Evolutionary conservation across 2,888 invertebrate genomes (phyloP).

Genomic region (Protonemura montana): DNA sequence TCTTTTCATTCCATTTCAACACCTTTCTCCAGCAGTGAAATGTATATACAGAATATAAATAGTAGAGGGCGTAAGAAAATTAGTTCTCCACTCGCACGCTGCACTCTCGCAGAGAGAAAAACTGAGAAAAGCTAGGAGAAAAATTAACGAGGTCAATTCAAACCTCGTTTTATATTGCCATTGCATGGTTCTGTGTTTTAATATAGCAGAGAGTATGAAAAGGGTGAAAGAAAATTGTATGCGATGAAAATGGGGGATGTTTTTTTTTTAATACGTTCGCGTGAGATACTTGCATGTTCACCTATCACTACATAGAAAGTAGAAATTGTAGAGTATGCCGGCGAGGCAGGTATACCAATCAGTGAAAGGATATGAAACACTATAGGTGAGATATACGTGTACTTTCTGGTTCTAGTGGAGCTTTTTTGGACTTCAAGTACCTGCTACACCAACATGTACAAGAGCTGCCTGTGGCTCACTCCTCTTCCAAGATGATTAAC

Average conservation of each 20-base stretch:
- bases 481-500: background rate
- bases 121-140: slow-evolving; percentile 35
- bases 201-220: background rate
- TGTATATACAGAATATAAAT: background rate
- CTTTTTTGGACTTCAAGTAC: background rate
- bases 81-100: slow-evolving; percentile 30
- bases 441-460: background rate
- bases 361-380: too few species aligned
- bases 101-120: background rate
- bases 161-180: slow-evolving; percentile 19
- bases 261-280: background rate
- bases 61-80: slow-evolving; percentile 14
- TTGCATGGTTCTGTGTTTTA: background rate
- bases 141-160: slow-evolving; percentile 39
- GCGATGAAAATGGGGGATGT: background rate
- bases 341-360: too few species aligned
- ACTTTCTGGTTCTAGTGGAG: background rate
- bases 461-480: background rate
- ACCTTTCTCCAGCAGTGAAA: background rate
- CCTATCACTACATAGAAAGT: background rate
- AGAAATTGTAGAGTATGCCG: background rate
- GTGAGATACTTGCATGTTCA: background rate
- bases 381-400: too few species aligned
- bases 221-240: background rate
- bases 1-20: slow-evolving; percentile 26